Evolutionary conservation across 2,888 invertebrate species (phyloP), one percentile per base, ranked within the genome.

Genomic region (Saturnia japonica): DNA sequence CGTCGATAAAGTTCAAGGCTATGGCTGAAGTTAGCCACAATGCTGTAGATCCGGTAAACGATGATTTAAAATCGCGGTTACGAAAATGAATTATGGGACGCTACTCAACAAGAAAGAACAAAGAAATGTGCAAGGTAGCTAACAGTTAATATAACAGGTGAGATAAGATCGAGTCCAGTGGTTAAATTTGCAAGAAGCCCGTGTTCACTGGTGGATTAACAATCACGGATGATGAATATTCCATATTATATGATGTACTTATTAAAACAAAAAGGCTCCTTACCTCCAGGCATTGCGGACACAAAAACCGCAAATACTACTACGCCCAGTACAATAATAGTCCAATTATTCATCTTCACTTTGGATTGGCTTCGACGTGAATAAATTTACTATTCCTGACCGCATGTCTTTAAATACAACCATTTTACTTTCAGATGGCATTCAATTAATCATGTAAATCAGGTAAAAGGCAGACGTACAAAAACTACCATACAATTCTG

Each of bases 361-460:
- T 69, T 22, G 14, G 12, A 22, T 28, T 62, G n/a, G 42, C 66
- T 64, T 71, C 45, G 22, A 12, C 51, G 14, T 22, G 64, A 70
- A 47, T 69, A 43, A 28, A 45, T 68, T 28, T 12, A 34, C 14
- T 47, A 47, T 14, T 22, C 19, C 40, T 64, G 40, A 19, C 1
- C 62, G n/a, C n/a, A 28, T 68, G 57, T 71, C 74, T 74, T 79
- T 82, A 82, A 76, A 82, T 82, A 82, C 79, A 60, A 22, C 42
- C 70, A 68, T 70, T 68, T 73, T 43, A 70, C 74, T 75, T 71
- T 75, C 72, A 9, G 57, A 28, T 60, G 57, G 28, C 57, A 60
- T 64, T 64, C 64, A 40, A 12, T 64, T 16, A 60, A 74, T 74
- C 75, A 70, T 70, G 66, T 34, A 70, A 72, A 72, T 67, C 3